phyloP scores from a whole-genome alignment of 2,888 invertebrate species.

The Dinocampus coccinellae region DNA sequence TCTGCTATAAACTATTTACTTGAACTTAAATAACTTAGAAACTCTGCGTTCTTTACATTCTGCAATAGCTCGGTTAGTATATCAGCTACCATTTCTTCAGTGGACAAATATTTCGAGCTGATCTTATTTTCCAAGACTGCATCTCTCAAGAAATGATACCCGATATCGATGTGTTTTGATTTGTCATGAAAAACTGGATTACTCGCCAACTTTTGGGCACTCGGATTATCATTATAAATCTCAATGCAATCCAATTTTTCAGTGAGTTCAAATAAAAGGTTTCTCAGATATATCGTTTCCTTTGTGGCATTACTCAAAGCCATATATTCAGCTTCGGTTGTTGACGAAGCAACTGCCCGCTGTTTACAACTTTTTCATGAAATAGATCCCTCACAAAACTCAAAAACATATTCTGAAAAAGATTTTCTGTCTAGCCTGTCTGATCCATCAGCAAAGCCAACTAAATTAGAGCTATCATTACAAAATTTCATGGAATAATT shows the following conservation, averaged over 20 bases:
- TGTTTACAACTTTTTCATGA: conserved; percentile 46
- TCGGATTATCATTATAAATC: background rate
- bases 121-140: conserved; percentile 18
- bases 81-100: conserved; percentile 34
- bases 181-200: background rate
- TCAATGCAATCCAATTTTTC: background rate
- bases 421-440: conserved; percentile 46
- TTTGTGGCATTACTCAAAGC: conserved; percentile 37
- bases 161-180: conserved; percentile 37
- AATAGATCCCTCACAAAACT: conserved; percentile 38
- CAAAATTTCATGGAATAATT: conserved; percentile 47
- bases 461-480: conserved; percentile 25
- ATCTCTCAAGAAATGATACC: conserved; percentile 40
- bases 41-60: too few species aligned
- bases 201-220: background rate
- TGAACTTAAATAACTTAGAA: too few species aligned
- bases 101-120: conserved; percentile 15
- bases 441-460: conserved; percentile 51
- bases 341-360: conserved; percentile 41
- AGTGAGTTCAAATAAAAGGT: background rate
- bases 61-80: conserved; percentile 30
- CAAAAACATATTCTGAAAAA: conserved; percentile 45
- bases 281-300: background rate
- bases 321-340: conserved; percentile 47
- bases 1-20: too few species aligned